Base-by-base conservation (phyloP, 2,113 vertebrate genomes). In the Labrus mixtus region DNA sequence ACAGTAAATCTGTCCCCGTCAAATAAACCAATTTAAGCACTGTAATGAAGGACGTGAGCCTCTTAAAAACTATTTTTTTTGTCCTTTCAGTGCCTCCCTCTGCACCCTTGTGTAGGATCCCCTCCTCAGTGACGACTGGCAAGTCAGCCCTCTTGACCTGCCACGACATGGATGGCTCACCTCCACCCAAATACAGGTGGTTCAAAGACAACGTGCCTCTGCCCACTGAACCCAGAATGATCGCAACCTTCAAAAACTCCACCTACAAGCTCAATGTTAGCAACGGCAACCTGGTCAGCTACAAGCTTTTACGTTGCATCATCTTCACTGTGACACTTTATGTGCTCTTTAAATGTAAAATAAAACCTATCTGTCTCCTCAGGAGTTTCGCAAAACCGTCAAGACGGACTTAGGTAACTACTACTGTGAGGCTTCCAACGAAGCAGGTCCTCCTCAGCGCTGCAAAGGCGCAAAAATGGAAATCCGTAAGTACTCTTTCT, bases 121-220 rank as follows among this genome's bases (percentile, higher is more conserved):
- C 94, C n/a, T 0, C 63, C 6, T 84, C 93, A 0, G 89, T 90
- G 29, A 94, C 91, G 1, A 95, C 94, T 0, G 90, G 90, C 11
- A 23, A 2, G 0, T 2, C 0, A 0, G 81, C 36, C 23, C 0
- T 12, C 2, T 48, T 95, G 37, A 33, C 80, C 51, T 95, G 95
- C 67, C 0, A 13, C 0, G 95, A 95, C 56, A 10, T 0, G 0
- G 89, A 78, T 0, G 92, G 90, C 8, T 95, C 93, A 0, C 95
- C 95, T 1, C 72, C 91, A 2, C 69, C 91, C 50, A 79, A 33
- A 6, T 95, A 95, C 73, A 91, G 1, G 22, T 95, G 95, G 95
- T 95, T 76, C 84, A 94, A 89, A 81, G 62, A 89, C 17, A 17
- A 13, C 4, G 36, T 37, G 3, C 94, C 75, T 0, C 82, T 95